Evolutionary conservation across 2,113 vertebrate species (phyloP).

Genomic region (Solea solea): DNA sequence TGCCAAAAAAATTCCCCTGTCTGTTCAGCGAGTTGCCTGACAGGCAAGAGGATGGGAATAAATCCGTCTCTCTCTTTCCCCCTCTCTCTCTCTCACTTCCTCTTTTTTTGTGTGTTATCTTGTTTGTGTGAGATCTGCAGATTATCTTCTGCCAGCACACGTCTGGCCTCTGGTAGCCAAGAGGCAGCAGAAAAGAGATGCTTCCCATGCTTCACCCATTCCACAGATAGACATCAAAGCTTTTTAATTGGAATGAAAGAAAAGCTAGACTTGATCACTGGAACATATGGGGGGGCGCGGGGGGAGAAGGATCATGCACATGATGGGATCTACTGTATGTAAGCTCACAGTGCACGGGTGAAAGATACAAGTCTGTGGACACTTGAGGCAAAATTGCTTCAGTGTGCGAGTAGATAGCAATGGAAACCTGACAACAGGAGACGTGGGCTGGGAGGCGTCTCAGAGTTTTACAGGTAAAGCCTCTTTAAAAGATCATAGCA

Average conservation of each 20-base stretch:
- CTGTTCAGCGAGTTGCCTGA: constrained; percentile 56
- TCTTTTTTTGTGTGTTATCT: constrained; percentile 29
- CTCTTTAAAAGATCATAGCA: constrained; percentile 48
- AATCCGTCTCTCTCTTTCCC: constrained; percentile 46
- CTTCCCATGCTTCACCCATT: constrained; percentile 31
- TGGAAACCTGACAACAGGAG: constrained; percentile 5
- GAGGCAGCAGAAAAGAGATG: constrained; percentile 52
- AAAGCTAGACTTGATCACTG: constrained; percentile 51
- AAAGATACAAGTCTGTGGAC: constrained; percentile 40
- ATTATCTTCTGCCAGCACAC: constrained; percentile 65
- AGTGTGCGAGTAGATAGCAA: constrained; percentile 10
- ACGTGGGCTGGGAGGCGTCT: constrained; percentile 15
- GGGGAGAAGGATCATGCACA: constrained; percentile 30
- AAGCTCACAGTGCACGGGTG: constrained; percentile 36
- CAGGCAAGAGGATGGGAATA: constrained; percentile 65
- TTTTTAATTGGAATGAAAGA: constrained; percentile 64
- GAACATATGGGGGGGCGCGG: constrained; percentile 36
- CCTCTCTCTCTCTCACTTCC: neutral
- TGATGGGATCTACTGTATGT: constrained; percentile 4
- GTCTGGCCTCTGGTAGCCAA: constrained; percentile 58
- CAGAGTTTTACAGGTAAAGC: constrained; percentile 45
- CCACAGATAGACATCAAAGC: constrained; percentile 68
- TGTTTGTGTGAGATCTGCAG: constrained; percentile 64
- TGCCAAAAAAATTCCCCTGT: constrained; percentile 73
- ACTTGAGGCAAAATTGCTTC: constrained; percentile 46